Percentiles rank a stretch among this genome's conserved stretches.
Conservation (phyloP, 2,113 vertebrate species). For the Mastomys natalensis region DNA sequence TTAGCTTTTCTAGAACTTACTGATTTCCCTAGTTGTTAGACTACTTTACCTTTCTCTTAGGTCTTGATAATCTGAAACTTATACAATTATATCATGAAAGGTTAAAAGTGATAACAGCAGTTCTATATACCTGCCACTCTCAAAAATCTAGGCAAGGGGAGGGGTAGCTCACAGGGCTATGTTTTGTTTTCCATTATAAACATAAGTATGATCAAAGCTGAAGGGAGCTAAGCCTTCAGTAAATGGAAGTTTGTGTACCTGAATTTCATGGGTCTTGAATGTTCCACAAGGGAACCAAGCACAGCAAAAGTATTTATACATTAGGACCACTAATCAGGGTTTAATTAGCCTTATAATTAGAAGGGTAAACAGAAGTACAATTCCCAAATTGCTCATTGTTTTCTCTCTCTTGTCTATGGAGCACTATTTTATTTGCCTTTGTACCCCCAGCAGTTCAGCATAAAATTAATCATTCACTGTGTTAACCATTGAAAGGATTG, state of each 20-base stretch:
- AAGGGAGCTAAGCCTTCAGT: conserved; percentile 29
- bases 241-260: conserved; percentile 69
- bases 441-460: conserved; percentile 65
- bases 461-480: conserved; percentile 68
- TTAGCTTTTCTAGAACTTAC: not conserved
- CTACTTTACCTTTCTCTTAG: not conserved
- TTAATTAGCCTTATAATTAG: conserved; percentile 85
- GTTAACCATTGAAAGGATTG: conserved; percentile 61
- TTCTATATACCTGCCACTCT: not conserved
- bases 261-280: conserved; percentile 76
- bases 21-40: not conserved
- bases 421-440: conserved; percentile 73
- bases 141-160: not conserved
- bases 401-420: conserved; percentile 56
- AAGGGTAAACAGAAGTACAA: conserved; percentile 81
- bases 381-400: conserved; percentile 78
- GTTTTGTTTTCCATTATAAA: not conserved
- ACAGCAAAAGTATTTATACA: conserved; percentile 78
- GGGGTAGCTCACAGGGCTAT: not conserved
- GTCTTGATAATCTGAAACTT: conserved; percentile 1
- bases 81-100: conserved; percentile 6
- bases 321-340: conserved; percentile 79
- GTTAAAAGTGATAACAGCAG: not conserved
- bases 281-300: conserved; percentile 76
- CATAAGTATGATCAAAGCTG: not conserved